Base-by-base conservation (phyloP, 2,113 vertebrate genomes). In the Corythornis madagascariensis region DNA sequence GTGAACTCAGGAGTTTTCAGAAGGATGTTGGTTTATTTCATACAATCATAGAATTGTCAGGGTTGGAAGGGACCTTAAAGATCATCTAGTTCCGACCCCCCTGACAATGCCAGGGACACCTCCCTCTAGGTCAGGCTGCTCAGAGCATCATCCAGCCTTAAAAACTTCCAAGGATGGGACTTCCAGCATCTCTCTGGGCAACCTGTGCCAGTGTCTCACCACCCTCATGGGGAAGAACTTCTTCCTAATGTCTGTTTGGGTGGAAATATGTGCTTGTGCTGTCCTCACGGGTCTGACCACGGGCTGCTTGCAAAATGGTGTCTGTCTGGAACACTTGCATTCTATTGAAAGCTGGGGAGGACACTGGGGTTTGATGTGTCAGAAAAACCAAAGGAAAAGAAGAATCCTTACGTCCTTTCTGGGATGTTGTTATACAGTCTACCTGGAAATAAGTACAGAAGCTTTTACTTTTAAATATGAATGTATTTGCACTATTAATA, bases 351-450 rank as follows among this genome's bases (percentile, higher is more conserved):
- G 15, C 13, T 22, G 35, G 16, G 26, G 14, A 56, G 21, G 31
- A 13, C 5, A 4, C 7, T 79, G 71, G 42, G 4, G 25, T 75
- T 31, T 69, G 59, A 16, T 6, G 9, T 33, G 7, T 13, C 43
- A 66, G 61, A 43, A 42, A 28, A 90, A 7, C 15, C 40, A 67
- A 78, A 69, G 33, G 17, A 40, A 24, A 4, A 35, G 35, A 76
- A 65, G 33, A 57, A 38, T 73, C 35, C 14, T 43, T 8, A 9
- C 0, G 0, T 38, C 8, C 24, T 60, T 29, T 53, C n/a, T 80
- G n/a, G 11, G 26, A 45, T 73, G 8, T 69, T 16, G 14, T 57
- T 69, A 9, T 61, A 19, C 3, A 43, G 9, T 28, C 13, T 64
- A 35, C 13, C 26, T 69, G 13, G 25, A 67, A 52, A 63, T 56